A percentile compares a stretch with the other conserved stretches of the same genome.
Conservation (phyloP, 2,888 invertebrate species). For the Elysia crispata region DNA sequence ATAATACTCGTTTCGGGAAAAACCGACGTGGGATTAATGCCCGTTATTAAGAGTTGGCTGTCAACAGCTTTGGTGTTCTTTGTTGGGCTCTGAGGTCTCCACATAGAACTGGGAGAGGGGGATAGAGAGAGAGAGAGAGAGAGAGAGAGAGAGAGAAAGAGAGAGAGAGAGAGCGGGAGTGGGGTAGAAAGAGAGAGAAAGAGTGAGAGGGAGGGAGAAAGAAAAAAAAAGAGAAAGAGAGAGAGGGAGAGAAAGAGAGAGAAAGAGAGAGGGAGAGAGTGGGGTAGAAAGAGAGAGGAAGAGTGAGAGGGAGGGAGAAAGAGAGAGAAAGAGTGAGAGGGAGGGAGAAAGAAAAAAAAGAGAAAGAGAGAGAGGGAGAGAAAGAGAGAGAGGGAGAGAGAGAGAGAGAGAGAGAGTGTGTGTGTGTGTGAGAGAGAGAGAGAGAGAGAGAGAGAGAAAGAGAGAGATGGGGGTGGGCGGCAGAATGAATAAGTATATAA, state of each 20-base stretch:
- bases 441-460: conserved; percentile 11
- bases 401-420: neutral
- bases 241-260: conserved; percentile 2
- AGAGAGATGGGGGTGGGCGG: neutral
- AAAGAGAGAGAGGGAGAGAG: conserved; percentile 6
- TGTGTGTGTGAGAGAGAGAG: neutral
- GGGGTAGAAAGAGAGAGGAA: too few species aligned
- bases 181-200: neutral
- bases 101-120: too few species aligned
- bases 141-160: neutral
- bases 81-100: too few species aligned
- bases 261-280: neutral
- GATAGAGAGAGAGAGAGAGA: neutral
- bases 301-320: neutral
- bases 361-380: neutral
- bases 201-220: neutral
- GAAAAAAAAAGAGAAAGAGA: too few species aligned
- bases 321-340: neutral
- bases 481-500: too few species aligned
- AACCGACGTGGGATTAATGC: too few species aligned
- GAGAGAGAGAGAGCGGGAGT: too few species aligned
- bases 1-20: too few species aligned
- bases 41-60: too few species aligned
- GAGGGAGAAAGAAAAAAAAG: neutral
- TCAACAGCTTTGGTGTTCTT: too few species aligned